Conservation (phyloP, 2,888 invertebrate species). For the Netelia virgata region DNA sequence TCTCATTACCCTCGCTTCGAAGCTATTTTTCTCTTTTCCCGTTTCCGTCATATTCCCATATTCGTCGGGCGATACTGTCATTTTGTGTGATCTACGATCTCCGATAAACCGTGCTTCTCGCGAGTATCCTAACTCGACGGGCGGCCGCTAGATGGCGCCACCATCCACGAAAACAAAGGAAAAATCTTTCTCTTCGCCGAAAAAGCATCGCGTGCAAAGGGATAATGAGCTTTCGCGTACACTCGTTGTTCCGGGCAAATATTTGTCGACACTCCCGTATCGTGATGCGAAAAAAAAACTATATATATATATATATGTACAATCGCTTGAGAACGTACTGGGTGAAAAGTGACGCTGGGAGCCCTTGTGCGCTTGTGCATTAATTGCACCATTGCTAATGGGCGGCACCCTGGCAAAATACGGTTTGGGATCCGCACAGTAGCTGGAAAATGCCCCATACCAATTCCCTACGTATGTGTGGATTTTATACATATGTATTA, state of each 20-base stretch:
- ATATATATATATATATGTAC: not conserved
- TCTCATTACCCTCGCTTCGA: slow-evolving; percentile 55
- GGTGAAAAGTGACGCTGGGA: not conserved
- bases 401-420: not conserved
- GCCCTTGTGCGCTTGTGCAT: slow-evolving; percentile 26
- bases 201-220: not conserved
- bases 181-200: not conserved
- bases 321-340: too few relatives aligned
- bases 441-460: too few relatives aligned
- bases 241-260: slow-evolving; percentile 46
- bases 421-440: not conserved
- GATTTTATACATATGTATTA: too few relatives aligned
- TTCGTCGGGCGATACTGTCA: too few relatives aligned
- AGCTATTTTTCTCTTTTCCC: too few relatives aligned
- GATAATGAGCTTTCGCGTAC: slow-evolving; percentile 43
- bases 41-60: too few relatives aligned
- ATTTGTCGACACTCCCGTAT: slow-evolving; percentile 25
- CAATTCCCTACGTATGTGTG: too few relatives aligned
- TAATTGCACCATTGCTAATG: slow-evolving; percentile 23
- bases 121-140: too few relatives aligned
- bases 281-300: slow-evolving; percentile 31
- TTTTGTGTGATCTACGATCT: too few relatives aligned
- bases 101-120: too few relatives aligned
- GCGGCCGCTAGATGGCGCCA: too few relatives aligned
- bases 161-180: slow-evolving; percentile 9